Conservation (phyloP, 2,888 invertebrate genomes). For the Tetropium fuscum region DNA sequence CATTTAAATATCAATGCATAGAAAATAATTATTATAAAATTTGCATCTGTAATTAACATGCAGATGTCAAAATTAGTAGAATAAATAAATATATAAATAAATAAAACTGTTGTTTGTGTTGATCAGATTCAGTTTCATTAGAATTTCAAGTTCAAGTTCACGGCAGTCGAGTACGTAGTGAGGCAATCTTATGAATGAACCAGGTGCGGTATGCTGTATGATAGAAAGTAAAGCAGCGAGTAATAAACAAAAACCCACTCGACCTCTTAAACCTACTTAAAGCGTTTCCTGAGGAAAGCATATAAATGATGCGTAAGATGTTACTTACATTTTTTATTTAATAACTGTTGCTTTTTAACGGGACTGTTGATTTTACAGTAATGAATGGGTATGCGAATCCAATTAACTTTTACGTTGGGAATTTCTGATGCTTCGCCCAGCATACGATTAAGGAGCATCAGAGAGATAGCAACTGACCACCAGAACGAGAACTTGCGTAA, state of each 20-base stretch:
- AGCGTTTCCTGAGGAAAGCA: slow-evolving; percentile 39
- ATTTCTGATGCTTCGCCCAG: slow-evolving; percentile 45
- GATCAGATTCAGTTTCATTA: slow-evolving; percentile 64
- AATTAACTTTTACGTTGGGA: slow-evolving; percentile 31
- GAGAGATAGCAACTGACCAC: slow-evolving; percentile 41
- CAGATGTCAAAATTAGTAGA: not conserved
- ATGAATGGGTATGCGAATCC: slow-evolving; percentile 37
- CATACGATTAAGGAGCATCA: slow-evolving; percentile 43
- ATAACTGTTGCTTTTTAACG: slow-evolving; percentile 49
- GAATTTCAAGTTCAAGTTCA: slow-evolving; percentile 66
- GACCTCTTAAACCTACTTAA: slow-evolving; percentile 48
- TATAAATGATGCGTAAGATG: slow-evolving; percentile 28
- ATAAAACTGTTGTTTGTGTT: slow-evolving; percentile 32
- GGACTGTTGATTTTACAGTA: slow-evolving; percentile 51
- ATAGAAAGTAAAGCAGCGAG: slow-evolving; percentile 60
- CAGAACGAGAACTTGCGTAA: slow-evolving; percentile 18
- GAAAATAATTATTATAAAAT: not conserved
- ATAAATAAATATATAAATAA: slow-evolving; percentile 26
- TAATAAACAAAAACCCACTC: slow-evolving; percentile 46
- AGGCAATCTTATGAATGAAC: slow-evolving; percentile 61
- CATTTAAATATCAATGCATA: not conserved
- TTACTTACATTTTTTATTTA: slow-evolving; percentile 47
- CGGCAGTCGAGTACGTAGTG: slow-evolving; percentile 61
- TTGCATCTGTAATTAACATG: not conserved
- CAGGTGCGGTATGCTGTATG: slow-evolving; percentile 56